Conservation (phyloP, 2,888 invertebrate genomes). For the Parapristionchus giblindavisi region DNA sequence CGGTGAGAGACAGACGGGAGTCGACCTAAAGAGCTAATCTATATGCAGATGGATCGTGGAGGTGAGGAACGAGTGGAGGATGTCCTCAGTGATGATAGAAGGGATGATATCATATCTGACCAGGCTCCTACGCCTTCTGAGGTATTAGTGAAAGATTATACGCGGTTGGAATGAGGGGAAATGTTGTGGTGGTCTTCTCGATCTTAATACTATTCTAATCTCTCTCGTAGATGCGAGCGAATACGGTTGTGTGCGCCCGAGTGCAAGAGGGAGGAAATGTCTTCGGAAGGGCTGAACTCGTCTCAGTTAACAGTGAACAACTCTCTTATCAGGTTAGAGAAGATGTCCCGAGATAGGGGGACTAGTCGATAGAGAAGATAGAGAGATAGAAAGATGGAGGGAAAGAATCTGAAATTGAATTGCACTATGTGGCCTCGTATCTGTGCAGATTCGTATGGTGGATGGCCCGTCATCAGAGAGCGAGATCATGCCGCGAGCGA, state of each 20-base stretch:
- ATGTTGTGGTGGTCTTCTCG: no score
- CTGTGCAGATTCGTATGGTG: constrained; percentile 19
- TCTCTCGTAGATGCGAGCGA: constrained; percentile 39
- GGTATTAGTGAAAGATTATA: constrained; percentile 22
- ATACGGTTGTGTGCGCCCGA: constrained; percentile 47
- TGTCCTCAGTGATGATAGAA: constrained; percentile 43
- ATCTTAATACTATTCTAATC: no score
- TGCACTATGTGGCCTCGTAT: constrained; percentile 19
- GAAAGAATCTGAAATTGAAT: constrained; percentile 13
- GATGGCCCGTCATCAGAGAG: constrained; percentile 26
- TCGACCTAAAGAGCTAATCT: neutral
- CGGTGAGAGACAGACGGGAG: constrained; percentile 35
- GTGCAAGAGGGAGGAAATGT: constrained; percentile 38
- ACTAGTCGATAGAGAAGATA: neutral
- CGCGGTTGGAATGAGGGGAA: no score
- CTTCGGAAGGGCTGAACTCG: constrained; percentile 44
- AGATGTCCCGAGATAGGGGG: neutral
- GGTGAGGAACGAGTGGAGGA: constrained; percentile 47
- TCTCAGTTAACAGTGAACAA: constrained; percentile 39
- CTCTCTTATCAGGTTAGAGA: constrained; percentile 45
- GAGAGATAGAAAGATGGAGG: neutral
- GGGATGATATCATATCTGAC: constrained; percentile 53
- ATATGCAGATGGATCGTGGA: constrained; percentile 52
- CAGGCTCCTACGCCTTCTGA: constrained; percentile 51
- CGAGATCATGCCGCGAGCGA: constrained; percentile 83